A percentile compares a stretch with the other conserved stretches of the same genome.
Evolutionary conservation across 1,140 invertebrate species (phyloP).

Genomic region (Drosophila pseudoananassae): DNA sequence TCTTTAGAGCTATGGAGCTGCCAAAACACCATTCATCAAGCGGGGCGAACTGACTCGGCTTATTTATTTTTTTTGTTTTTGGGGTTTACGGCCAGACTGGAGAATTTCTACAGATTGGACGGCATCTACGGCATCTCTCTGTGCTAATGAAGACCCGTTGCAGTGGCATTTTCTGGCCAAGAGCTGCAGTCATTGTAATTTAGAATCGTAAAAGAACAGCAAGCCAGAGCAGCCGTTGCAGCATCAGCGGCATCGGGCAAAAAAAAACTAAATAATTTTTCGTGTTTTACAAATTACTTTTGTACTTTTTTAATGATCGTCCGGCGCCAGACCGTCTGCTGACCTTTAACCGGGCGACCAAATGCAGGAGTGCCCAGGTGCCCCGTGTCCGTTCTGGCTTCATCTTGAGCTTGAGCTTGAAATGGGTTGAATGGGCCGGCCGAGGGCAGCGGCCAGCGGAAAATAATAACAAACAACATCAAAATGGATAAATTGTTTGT

Average conservation of each 20-base stretch:
- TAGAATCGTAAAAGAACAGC: conserved; percentile 73
- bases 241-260: conserved; percentile 6
- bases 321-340: conserved; percentile 71
- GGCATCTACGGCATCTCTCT: conserved; percentile 5
- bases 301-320: conserved; percentile 71
- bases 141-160: conserved; percentile 69
- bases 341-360: conserved; percentile 62
- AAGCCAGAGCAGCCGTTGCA: conserved; percentile 11
- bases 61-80: conserved; percentile 63
- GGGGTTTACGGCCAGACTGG: conserved; percentile 50
- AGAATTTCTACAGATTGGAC: conserved; percentile 25
- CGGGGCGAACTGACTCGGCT: conserved; percentile 13
- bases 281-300: conserved; percentile 78
- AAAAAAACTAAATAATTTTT: conserved; percentile 64
- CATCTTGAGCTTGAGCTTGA: conserved; percentile 7
- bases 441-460: conserved; percentile 24
- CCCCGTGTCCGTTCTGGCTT: neutral
- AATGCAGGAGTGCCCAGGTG: conserved; percentile 33
- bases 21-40: conserved; percentile 63
- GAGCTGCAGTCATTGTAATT: conserved; percentile 56
- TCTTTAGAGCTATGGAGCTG: conserved; percentile 21
- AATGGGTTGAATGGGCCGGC: conserved; percentile 38
- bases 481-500: conserved; percentile 53
- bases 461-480: conserved; percentile 41
- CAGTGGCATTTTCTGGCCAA: conserved; percentile 30